Evolutionary conservation across 2,888 invertebrate species (phyloP).

Genomic region (Pristionchus fissidentatus): DNA sequence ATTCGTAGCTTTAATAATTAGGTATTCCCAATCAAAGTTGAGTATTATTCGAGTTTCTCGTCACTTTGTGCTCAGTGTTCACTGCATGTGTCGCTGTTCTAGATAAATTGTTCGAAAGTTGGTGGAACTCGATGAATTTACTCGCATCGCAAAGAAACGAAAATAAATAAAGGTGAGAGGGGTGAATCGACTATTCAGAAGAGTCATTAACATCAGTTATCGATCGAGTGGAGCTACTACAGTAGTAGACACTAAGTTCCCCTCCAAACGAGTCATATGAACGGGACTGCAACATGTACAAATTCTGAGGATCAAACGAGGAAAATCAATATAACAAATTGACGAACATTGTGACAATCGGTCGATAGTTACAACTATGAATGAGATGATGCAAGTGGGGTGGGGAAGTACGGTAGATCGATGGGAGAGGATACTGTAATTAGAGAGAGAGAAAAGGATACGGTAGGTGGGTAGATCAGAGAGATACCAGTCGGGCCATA

Average conservation of each 20-base stretch:
- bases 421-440: neutral
- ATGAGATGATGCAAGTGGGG: neutral
- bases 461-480: neutral
- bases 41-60: neutral
- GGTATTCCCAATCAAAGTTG: neutral
- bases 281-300: constrained; percentile 45
- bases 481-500: neutral
- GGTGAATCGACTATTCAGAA: too few species aligned
- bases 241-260: too few species aligned
- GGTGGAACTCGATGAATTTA: neutral
- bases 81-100: neutral
- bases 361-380: constrained; percentile 26
- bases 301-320: constrained; percentile 41
- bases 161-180: constrained; percentile 7
- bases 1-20: constrained; percentile 29
- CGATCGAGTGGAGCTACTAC: too few species aligned
- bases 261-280: too few species aligned
- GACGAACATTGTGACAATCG: neutral
- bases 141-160: constrained; percentile 27
- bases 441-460: neutral
- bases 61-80: neutral
- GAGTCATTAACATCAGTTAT: too few species aligned
- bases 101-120: neutral
- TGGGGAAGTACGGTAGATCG: neutral
- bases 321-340: neutral